Evolutionary conservation across 2,888 invertebrate species (phyloP), one percentile per base, ranked within the genome.

Genomic region (Eupithecia centaureata): DNA sequence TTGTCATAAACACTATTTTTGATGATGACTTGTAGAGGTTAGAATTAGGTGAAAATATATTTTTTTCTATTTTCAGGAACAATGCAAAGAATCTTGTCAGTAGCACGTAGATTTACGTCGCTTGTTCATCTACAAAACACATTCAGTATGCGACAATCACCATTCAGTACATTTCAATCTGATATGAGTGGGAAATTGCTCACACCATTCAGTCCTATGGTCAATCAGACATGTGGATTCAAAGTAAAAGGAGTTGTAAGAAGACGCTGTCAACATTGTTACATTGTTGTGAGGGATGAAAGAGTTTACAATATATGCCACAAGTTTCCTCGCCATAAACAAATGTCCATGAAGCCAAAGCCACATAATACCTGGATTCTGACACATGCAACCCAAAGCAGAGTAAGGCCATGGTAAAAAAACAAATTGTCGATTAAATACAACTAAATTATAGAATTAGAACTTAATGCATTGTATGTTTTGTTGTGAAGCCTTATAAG

Each of bases 181-280:
- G 28, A 72, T 42, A 61, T 68, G 15, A 76, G 73, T 65, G 78
- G 80, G 52, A 84, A 76, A 38, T 72, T 92, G 25, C 77, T 92
- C 63, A 72, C 79, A 56, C 79, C 86, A 33, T 72, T 67, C 56
- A 76, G 76, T 22, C 89, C 92, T n/a, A 73, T 81, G 33, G 69
- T 89, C 1, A 89, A 81, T 73, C 73, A 79, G 60, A 72, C 80
- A 32, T 90, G 89, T 70, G 80, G 82, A 62, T 88, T 97, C 79
- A 97, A 98, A 94, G 94, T 96, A 3, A 96, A 95, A 81, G 96
- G 96, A 5, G 85, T 85, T 18, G 89, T 97, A 33, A 94, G 93
- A 67, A 93, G 95, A 64, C 95, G 98, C 51, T 98, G 98, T 82
- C 96, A 95, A 85, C 95, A 96, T 79, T 98, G 98, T 82, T 96